A percentile compares a stretch with the other conserved stretches of the same genome.
Evolutionary conservation across 2,888 invertebrate species (phyloP).

Genomic region (Philereme transversata): DNA sequence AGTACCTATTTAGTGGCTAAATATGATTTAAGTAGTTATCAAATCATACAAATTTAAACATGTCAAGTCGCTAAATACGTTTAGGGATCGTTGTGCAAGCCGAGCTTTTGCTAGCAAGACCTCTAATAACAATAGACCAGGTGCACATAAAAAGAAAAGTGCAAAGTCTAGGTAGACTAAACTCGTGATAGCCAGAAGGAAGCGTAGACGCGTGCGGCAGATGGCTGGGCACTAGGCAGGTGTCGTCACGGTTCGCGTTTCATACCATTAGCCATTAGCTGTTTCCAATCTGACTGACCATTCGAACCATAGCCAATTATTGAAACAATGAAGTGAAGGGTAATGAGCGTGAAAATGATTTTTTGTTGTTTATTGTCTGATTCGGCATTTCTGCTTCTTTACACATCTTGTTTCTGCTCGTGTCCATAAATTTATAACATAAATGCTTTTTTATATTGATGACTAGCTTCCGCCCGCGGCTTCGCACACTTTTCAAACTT

Average conservation of each 20-base stretch:
- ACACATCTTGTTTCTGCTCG: too few species aligned
- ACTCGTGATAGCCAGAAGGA: constrained; percentile 22
- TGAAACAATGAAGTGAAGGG: constrained; percentile 20
- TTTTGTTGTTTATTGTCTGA: neutral
- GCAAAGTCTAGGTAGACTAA: neutral
- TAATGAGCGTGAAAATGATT: constrained; percentile 23
- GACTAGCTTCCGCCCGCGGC: too few species aligned
- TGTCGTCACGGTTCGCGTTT: constrained; percentile 16
- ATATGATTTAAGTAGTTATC: too few species aligned
- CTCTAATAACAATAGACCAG: neutral
- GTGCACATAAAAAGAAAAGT: neutral
- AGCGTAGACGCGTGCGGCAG: constrained; percentile 35
- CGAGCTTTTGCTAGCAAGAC: too few species aligned
- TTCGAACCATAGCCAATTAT: constrained; percentile 44
- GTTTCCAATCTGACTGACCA: constrained; percentile 11
- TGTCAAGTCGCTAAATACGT: too few species aligned
- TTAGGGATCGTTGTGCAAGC: too few species aligned
- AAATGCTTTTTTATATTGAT: too few species aligned
- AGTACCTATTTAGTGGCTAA: too few species aligned
- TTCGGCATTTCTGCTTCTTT: too few species aligned
- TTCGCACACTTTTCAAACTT: too few species aligned
- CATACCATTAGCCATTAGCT: constrained; percentile 9
- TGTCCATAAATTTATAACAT: too few species aligned
- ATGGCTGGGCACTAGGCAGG: constrained; percentile 10
- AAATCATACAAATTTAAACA: too few species aligned